Base-by-base conservation (phyloP, 2,113 vertebrate species). In the Lucifuga dentata region DNA sequence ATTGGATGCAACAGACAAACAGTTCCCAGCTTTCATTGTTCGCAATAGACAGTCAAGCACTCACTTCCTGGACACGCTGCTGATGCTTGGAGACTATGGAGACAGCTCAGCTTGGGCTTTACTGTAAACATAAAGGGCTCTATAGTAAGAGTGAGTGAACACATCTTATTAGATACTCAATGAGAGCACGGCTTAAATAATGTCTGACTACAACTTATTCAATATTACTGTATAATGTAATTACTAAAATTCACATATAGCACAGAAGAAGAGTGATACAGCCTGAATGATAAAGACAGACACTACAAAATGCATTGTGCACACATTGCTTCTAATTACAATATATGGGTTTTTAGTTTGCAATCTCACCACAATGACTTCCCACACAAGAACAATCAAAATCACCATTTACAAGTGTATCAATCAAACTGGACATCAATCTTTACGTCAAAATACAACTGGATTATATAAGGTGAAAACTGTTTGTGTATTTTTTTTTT, bases 41-140 rank as follows among this genome's bases (percentile, higher is more conserved):
- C 13, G 0, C 41, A 49, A 52, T 26, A 78, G 55, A 73, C 73
- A 56, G 39, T 13, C 44, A 8, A 15, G 23, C 46, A 8, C 17
- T 62, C 32, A 23, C 65, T 81, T 85, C 84, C 84, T 85, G 77
- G 81, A 79, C 59, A 78, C 73, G 1, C 41, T 11, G 21, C 17
- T 60, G 68, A 77, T 0, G 40, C 61, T 70, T 33, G 26, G 74
- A 75, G 66, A 57, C 76, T 40, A 45, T 58, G 61, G 72, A 72
- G 56, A 75, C 45, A 66, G 63, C 45, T 26, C 17, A 21, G 17
- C 33, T 55, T 5, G 12, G 32, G 43, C 43, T 45, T 2, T 45
- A 32, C 39, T 43, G 72, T 75, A 76, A 78, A 80, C 56, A 70
- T 2, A 78, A 11, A 56, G 26, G 11, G 48, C 26, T 17, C 69